Conservation (phyloP, 2,113 vertebrate genomes). For the Myotis davidii region DNA sequence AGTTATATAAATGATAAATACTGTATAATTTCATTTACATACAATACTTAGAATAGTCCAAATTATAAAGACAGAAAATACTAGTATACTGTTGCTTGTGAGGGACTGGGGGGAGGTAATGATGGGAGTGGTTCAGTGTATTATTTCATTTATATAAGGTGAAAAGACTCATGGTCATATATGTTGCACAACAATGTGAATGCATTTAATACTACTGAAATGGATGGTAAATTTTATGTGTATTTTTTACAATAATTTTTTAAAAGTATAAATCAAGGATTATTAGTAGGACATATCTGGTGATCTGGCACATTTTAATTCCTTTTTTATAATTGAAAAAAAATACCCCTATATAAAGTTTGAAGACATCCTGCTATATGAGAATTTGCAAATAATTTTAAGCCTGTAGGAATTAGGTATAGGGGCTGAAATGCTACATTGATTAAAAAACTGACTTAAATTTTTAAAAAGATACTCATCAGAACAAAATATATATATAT, state of each 20-base stretch:
- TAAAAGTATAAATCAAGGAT: not conserved
- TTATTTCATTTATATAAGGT: not conserved
- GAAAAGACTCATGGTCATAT: not conserved
- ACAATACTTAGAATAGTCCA: not conserved
- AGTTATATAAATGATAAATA: not conserved
- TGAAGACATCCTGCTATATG: not conserved
- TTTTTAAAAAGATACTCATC: not conserved
- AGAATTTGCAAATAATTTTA: not conserved
- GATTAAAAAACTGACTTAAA: not conserved
- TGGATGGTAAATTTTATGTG: not conserved
- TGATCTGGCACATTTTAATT: not conserved
- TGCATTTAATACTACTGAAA: not conserved
- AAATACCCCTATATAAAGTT: not conserved
- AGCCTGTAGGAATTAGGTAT: not conserved
- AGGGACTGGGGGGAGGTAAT: not conserved
- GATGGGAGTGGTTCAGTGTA: not conserved
- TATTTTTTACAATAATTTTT: not conserved
- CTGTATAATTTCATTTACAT: not conserved
- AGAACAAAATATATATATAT: not conserved
- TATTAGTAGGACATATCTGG: not conserved
- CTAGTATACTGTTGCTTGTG: not conserved
- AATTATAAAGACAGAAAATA: not conserved
- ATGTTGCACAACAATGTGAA: not conserved
- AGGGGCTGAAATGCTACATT: not conserved
- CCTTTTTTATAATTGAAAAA: not conserved